Base-by-base conservation (phyloP, 2,113 vertebrate species). In the Poecilia latipinna region DNA sequence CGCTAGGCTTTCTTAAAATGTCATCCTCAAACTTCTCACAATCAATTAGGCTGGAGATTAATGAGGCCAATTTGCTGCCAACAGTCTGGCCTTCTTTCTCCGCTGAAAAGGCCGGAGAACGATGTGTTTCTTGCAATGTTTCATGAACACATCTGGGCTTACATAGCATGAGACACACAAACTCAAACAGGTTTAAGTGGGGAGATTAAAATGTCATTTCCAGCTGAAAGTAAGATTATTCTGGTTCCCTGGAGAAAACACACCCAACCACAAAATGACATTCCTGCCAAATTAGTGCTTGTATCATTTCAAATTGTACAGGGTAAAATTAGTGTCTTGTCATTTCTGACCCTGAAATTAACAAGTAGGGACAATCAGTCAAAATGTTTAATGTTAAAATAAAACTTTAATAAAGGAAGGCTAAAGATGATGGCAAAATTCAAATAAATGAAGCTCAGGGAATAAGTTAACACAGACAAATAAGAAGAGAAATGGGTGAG, bases 1-100 rank as follows among this genome's bases (percentile, higher is more conserved):
- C 77, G 65, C 88, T 78, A 90, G 82, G 91, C 85, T 92, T 93
- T 94, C 93, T 93, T 91, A 82, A 95, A 95, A 95, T 95, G 94
- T 94, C 94, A 95, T 94, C 90, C 91, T 91, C 89, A 93, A 94
- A 95, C 93, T 93, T 93, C 94, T 94, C 93, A 93, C 93, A 94
- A 95, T 95, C 94, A 94, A 95, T 95, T 95, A 94, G 90, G 91
- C 80, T 82, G 79, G 92, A 94, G 94, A 95, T 95, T 95, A 95
- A 95, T 93, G 94, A 92, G 93, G 90, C 93, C 93, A 94, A 95
- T 95, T 95, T 94, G 86, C 88, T 89, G 80, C 91, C 89, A 92
- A 94, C 93, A 91, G 89, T 91, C 91, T 88, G 86, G 80, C 91
- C 80, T 68, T 68, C 65, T 48, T 73, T 70, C 84, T 76, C 60